Conservation (phyloP, 2,113 vertebrate species). For the Xerus inauris region DNA sequence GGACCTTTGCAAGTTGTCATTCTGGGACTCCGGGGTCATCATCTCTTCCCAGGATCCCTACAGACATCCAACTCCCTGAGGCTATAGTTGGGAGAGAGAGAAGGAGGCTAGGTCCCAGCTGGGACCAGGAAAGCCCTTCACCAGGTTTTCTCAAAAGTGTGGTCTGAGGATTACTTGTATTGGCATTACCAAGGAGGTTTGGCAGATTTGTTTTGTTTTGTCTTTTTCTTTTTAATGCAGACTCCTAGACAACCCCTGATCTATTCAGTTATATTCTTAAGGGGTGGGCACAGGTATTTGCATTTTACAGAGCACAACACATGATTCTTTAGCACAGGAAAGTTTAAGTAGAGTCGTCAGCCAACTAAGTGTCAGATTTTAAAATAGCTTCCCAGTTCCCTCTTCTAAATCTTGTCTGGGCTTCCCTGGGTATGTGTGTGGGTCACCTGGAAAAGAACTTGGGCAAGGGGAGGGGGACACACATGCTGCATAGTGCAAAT, state of each 20-base stretch:
- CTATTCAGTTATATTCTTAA: not conserved
- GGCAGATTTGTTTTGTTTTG: not conserved
- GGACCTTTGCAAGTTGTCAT: not conserved
- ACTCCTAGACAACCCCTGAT: slow-evolving; percentile 34
- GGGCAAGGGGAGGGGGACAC: not conserved
- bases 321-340: not conserved
- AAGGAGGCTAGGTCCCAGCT: not conserved
- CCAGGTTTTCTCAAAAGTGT: not conserved
- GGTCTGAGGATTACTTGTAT: slow-evolving; percentile 39
- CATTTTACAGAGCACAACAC: not conserved
- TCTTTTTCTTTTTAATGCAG: slow-evolving; percentile 39
- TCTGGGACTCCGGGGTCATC: not conserved
- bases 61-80: not conserved
- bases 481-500: not conserved
- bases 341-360: not conserved
- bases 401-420: not conserved
- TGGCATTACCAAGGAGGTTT: slow-evolving; percentile 27
- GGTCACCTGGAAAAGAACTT: not conserved
- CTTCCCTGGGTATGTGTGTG: not conserved
- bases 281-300: not conserved
- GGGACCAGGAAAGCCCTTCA: slow-evolving; percentile 22
- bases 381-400: not conserved
- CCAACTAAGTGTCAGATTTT: not conserved
- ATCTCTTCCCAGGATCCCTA: slow-evolving; percentile 10
- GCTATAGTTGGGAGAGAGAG: not conserved